Base-by-base conservation (phyloP, 2,797 vertebrate species). In the Lepidocolaptes lacrymiger region DNA sequence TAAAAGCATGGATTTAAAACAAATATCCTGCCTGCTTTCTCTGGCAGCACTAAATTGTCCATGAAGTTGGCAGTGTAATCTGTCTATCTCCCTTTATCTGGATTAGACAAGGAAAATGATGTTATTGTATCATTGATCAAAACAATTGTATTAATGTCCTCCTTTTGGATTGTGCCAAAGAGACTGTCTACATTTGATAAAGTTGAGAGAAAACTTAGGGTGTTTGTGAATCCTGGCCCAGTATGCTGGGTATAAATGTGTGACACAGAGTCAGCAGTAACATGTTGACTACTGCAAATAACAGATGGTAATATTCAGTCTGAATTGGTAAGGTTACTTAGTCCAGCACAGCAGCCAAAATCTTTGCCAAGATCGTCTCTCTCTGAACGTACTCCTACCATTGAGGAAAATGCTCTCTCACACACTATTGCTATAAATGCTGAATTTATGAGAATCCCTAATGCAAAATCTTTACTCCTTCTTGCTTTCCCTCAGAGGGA, bases 91-190 rank as follows among this genome's bases (percentile, higher is more conserved):
- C 13, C 36, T 17, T 82, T 87, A 85, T 61, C 34, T 51, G 72
- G 39, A 54, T 72, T 63, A 85, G 81, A 63, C 59, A 87, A 79
- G n/a, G 30, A 43, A 84, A 91, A 74, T 59, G 44, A 94, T 3
- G 19, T 79, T 74, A 44, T 18, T 62, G 5, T 66, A 62, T 34
- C 32, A 28, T 6, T 56, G 63, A 63, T 54, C 28, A 67, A 91
- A 77, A 66, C 28, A 39, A 24, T 43, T 51, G 11, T 36, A 67
- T 80, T 64, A 74, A 78, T n/a, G 27, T 9, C 5, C 34, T 85
- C 34, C 34, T 58, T 93, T 52, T 52, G 51, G 20, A 41, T 20
- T 48, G 76, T 41, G 54, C 26, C 41, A 41, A 69, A 49, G 51
- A 37, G 30, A 22, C 7, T 27, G 34, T 59, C 81, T 66, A 12